These are phyloP conservation scores for Trogon melanurus DNA, from an alignment of 2,113 vertebrate species.

Conservation along the genomic window DNA sequence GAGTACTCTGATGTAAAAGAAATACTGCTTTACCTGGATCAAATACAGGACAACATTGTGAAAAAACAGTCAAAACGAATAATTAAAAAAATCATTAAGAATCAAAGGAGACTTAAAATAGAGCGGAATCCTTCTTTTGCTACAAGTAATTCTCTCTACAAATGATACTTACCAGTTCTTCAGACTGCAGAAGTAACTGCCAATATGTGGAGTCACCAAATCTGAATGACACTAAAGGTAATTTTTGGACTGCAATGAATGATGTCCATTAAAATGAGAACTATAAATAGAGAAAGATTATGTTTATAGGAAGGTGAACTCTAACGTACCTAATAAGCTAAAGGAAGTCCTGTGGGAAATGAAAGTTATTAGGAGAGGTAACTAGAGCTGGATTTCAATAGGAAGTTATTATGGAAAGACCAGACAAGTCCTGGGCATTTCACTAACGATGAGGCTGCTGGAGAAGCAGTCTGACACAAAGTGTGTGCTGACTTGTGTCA, in stretches of 20 bases:
- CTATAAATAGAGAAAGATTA: neutral
- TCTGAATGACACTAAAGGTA: neutral
- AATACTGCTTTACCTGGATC: neutral
- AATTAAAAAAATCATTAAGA: neutral
- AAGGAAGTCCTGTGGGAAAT: neutral
- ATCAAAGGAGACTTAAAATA: neutral
- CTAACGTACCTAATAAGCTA: neutral
- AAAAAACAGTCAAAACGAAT: neutral
- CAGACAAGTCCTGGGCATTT: neutral
- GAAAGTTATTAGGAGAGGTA: neutral
- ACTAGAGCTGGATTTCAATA: neutral
- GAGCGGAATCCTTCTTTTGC: fast-evolving
- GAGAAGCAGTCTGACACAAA: neutral
- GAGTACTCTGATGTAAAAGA: neutral
- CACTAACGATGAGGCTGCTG: neutral
- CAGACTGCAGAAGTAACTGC: neutral
- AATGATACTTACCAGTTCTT: neutral
- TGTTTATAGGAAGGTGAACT: neutral
- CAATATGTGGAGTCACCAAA: neutral
- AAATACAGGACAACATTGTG: neutral
- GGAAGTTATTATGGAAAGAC: neutral
- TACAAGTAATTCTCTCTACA: neutral
- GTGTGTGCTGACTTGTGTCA: neutral
- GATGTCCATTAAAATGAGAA: neutral
- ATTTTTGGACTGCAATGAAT: neutral